Evolutionary conservation across 2,113 vertebrate species (phyloP).

Genomic region (Pampusana beccarii): DNA sequence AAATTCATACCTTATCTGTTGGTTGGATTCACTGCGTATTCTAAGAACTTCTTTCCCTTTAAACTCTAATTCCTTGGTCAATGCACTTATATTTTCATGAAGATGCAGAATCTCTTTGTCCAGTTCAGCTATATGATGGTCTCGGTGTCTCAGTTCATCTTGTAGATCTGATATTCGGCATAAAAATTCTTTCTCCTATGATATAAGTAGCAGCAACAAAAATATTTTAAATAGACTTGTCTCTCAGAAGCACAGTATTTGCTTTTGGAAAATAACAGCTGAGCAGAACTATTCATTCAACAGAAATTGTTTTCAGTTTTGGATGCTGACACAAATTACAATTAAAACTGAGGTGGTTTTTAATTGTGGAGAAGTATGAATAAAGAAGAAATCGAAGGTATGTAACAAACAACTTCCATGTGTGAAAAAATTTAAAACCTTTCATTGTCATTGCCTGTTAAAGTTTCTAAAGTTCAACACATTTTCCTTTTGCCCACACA

Average conservation of each 20-base stretch:
- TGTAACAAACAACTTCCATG: background rate
- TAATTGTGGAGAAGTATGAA: background rate
- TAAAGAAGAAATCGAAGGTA: background rate
- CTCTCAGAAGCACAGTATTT: background rate
- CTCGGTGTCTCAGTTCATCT: constrained; percentile 90
- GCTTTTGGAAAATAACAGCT: background rate
- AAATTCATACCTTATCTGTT: constrained; percentile 90
- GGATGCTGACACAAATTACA: background rate
- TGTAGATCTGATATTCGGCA: constrained; percentile 89
- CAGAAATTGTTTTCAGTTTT: background rate
- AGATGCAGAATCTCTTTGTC: constrained; percentile 94
- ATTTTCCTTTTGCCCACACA: background rate
- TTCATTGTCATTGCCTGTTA: background rate
- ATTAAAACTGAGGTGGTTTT: background rate
- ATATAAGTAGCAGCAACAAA: background rate
- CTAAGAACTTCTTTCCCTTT: constrained; percentile 98
- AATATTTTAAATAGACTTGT: background rate
- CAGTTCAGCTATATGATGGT: constrained; percentile 91
- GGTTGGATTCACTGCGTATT: constrained; percentile 96
- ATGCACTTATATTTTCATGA: constrained; percentile 92
- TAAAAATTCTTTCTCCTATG: constrained; percentile 89
- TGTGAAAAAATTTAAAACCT: background rate
- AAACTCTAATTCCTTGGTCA: constrained; percentile 95
- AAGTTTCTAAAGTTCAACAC: background rate
- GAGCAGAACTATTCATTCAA: background rate